phyloP scores from a whole-genome alignment of 2,888 invertebrate species.

The Dicyrtoma fusca region DNA sequence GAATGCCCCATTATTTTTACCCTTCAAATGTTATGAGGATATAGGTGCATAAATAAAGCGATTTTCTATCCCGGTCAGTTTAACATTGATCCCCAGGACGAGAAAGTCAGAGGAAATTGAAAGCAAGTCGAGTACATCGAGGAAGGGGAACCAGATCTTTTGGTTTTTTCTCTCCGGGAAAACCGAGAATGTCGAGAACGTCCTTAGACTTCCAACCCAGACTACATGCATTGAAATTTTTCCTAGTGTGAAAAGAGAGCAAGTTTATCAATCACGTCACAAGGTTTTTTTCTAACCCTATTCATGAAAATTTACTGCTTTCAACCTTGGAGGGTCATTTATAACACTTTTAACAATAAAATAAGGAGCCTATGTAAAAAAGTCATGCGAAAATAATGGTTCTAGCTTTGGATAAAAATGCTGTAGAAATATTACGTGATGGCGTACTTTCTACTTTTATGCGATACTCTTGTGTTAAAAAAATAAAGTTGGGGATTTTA shows the following conservation, averaged over 20 bases:
- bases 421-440: too few relatives aligned
- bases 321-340: slow-evolving; percentile 33
- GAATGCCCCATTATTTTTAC: too few relatives aligned
- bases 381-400: too few relatives aligned
- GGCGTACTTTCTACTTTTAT: too few relatives aligned
- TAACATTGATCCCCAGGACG: slow-evolving; percentile 1
- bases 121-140: slow-evolving; percentile 18
- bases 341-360: slow-evolving; percentile 32
- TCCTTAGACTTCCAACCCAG: not conserved
- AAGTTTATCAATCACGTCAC: slow-evolving; percentile 35
- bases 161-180: too few relatives aligned
- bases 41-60: slow-evolving; percentile 4
- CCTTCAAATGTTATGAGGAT: too few relatives aligned
- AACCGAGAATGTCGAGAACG: too few relatives aligned
- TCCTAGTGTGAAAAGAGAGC: slow-evolving; percentile 10
- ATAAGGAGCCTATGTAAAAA: slow-evolving; percentile 9
- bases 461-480: too few relatives aligned
- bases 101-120: slow-evolving; percentile 18
- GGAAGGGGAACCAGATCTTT: slow-evolving; percentile 2
- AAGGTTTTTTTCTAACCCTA: slow-evolving; percentile 27
- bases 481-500: too few relatives aligned
- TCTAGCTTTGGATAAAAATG: too few relatives aligned
- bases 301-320: slow-evolving; percentile 34
- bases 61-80: slow-evolving; percentile 18
- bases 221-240: not conserved